These are phyloP conservation scores for Turnix velox DNA, from an alignment of 2,113 vertebrate genomes.

Conservation along the genomic window DNA sequence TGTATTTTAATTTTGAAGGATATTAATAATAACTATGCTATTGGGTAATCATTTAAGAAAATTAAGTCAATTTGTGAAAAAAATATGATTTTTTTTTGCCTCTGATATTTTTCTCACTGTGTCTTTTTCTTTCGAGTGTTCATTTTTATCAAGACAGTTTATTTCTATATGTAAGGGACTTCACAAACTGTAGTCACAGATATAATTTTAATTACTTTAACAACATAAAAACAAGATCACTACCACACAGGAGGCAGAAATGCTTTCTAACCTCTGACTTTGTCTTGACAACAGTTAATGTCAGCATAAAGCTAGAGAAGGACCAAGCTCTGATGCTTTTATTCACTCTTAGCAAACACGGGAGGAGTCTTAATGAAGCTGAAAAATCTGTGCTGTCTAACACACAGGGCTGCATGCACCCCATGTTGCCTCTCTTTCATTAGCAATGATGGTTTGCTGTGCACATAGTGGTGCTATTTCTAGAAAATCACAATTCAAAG, in stretches of 20 bases:
- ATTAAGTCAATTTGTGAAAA: not conserved
- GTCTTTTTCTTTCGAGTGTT: not conserved
- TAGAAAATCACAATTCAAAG: not conserved
- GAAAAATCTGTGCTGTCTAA: not conserved
- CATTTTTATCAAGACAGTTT: not conserved
- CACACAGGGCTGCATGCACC: not conserved
- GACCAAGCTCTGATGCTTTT: not conserved
- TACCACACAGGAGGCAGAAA: constrained; percentile 11
- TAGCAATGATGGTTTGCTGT: not conserved
- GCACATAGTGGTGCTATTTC: rapidly evolving
- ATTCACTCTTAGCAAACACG: not conserved
- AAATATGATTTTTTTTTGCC: not conserved
- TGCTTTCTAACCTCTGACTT: not conserved
- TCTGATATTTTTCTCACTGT: not conserved
- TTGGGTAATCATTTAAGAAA: not conserved
- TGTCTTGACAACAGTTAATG: not conserved
- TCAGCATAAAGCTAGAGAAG: not conserved
- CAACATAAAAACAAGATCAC: constrained; percentile 6
- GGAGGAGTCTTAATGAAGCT: not conserved
- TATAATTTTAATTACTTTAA: constrained; percentile 33
- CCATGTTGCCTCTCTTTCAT: not conserved
- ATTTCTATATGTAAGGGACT: not conserved
- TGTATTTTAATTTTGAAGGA: not conserved
- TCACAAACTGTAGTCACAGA: not conserved
- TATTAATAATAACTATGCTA: not conserved